A percentile compares a stretch with the other conserved stretches of the same genome.
These are phyloP conservation scores for Tympanuchus pallidicinctus DNA, from an alignment of 2,113 vertebrate genomes.

Conservation along the genomic window DNA sequence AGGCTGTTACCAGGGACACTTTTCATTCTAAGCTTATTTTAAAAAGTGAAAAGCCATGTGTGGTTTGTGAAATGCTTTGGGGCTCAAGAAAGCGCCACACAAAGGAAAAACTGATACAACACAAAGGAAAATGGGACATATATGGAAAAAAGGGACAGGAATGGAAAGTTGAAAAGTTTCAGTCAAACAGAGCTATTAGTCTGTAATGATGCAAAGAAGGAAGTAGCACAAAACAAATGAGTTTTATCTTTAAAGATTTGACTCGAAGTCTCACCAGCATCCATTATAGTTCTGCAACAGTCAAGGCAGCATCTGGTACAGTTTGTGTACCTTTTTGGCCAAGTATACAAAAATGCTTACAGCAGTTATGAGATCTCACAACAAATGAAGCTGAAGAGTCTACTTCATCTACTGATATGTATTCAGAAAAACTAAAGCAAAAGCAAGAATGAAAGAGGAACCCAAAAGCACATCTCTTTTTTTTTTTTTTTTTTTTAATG, in stretches of 20 bases:
- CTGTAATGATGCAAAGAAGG: not conserved
- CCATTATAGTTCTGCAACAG: constrained; percentile 61
- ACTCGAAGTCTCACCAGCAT: constrained; percentile 28
- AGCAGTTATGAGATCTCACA: not conserved
- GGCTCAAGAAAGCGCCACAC: not conserved
- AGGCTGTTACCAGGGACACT: not conserved
- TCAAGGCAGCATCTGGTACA: constrained; percentile 35
- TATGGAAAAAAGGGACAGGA: not conserved
- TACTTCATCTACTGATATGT: not conserved
- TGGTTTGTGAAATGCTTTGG: not conserved
- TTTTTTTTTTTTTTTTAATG: not conserved
- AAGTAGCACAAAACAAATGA: not conserved
- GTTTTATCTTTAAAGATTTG: constrained; percentile 28
- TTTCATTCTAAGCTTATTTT: not conserved
- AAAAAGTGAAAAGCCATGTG: not conserved
- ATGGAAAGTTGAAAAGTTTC: not conserved
- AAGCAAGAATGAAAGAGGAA: constrained; percentile 1
- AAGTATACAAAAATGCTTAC: constrained; percentile 25
- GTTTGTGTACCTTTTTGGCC: constrained; percentile 50
- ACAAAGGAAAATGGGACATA: too few species aligned
- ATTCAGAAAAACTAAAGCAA: constrained; percentile 38
- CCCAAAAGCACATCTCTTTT: not conserved
- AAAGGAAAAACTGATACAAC: not conserved
- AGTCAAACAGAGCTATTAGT: not conserved
- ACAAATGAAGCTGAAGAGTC: constrained; percentile 15